Evolutionary conservation across 2,888 invertebrate species (phyloP), one percentile per base, ranked within the genome.

Genomic region (Nemotelus pantherinus): DNA sequence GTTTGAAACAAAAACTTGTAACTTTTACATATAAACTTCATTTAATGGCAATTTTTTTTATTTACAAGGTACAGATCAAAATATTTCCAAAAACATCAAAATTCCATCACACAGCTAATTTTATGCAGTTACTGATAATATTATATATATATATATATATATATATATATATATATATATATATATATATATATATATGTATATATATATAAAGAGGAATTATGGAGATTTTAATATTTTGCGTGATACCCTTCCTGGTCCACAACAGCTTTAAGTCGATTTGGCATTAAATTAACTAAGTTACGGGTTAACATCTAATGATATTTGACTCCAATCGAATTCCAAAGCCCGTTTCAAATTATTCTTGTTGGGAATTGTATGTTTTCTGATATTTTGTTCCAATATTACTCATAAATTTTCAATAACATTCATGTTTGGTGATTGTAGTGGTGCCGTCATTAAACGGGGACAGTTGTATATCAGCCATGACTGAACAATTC

Each of bases 91-190:
- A 53, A 53, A 53, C 53, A 53, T 53, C 53, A 53, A 53, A 53
- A 53, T 53, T 53, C 53, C 53, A 53, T 53, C 53, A 7, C 25
- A 25, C 53, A 53, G 53, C 53, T 53, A 6, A 53, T 53, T 53
- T 53, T 53, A 53, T 53, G 53, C 53, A 53, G 53, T 53, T 53
- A 53, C 53, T 53, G 53, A 53, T 50, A 50, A 50, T 53, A 53
- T 53, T 53, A 7, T 1, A 53, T 7, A 53, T 7, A 53, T 53
- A 53, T 53, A 53, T 53, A 53, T 53, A 53, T 53, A 53, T 53
- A 25, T 25, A 25, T 25, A 25, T 25, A 25, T 25, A 25, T 25
- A 25, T 25, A 25, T 25, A 25, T 25, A 25, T 25, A 25, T 25
- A 25, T 25, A 25, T 53, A 53, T 53, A 53, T 53, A 25, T 25